Conservation (phyloP, 2,113 vertebrate genomes). For the Bettongia penicillata region DNA sequence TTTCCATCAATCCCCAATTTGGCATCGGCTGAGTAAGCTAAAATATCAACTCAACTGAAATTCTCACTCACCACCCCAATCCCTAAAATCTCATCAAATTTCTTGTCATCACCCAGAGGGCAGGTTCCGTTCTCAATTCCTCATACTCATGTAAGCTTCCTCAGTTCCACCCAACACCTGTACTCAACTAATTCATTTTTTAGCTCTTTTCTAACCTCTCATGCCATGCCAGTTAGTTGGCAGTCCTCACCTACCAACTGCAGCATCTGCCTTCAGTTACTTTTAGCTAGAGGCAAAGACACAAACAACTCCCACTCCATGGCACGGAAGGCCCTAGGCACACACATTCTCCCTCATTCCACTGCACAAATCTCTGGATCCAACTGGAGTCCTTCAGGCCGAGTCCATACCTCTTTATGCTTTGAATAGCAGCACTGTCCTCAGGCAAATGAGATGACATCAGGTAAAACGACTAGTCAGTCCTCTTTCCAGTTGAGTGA, state of each 20-base stretch:
- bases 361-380: background rate
- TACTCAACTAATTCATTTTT: slow-evolving; percentile 38
- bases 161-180: slow-evolving; percentile 42
- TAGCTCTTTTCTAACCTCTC: background rate
- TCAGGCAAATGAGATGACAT: slow-evolving; percentile 23
- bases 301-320: background rate
- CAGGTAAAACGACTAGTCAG: slow-evolving; percentile 17
- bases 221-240: slow-evolving; percentile 35
- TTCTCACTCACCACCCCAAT: slow-evolving; percentile 17
- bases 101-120: slow-evolving; percentile 30
- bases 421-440: background rate
- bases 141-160: slow-evolving; percentile 34
- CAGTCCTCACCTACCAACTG: slow-evolving; percentile 36
- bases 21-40: slow-evolving; percentile 28
- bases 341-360: background rate
- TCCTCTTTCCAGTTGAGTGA: background rate
- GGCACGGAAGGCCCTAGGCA: background rate
- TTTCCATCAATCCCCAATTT: slow-evolving; percentile 27
- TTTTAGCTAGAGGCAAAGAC: slow-evolving; percentile 36
- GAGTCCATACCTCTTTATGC: background rate
- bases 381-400: slow-evolving; percentile 11
- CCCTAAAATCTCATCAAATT: slow-evolving; percentile 35
- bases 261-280: slow-evolving; percentile 33
- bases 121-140: slow-evolving; percentile 7
- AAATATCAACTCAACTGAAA: background rate